Percentiles rank a stretch among this genome's conserved stretches.
These are phyloP conservation scores for Nothobranchius kuhntae DNA, from an alignment of 2,113 vertebrate genomes.

Conservation along the genomic window DNA sequence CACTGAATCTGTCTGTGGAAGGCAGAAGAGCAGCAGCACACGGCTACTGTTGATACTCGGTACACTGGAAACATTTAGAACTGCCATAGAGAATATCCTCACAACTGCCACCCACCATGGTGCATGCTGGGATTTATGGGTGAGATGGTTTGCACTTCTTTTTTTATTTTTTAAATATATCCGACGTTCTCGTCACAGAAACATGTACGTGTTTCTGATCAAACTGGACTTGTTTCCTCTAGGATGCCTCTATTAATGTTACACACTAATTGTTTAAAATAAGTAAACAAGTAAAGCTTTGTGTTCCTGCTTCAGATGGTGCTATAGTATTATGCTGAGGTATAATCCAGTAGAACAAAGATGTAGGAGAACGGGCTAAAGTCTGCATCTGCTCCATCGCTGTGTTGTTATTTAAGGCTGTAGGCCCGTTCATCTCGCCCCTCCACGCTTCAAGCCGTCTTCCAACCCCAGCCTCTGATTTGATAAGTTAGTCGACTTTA, in stretches of 20 bases:
- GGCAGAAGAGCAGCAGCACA: slow-evolving; percentile 56
- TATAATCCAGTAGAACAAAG: slow-evolving; percentile 64
- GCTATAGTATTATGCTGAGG: slow-evolving; percentile 64
- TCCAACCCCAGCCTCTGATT: slow-evolving; percentile 32
- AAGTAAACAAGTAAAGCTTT: slow-evolving; percentile 48
- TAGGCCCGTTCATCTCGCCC: slow-evolving; percentile 9
- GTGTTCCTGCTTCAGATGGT: slow-evolving; percentile 66
- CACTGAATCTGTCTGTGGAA: slow-evolving; percentile 69
- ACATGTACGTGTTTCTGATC: slow-evolving; percentile 39
- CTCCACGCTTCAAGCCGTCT: slow-evolving; percentile 44
- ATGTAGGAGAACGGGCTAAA: slow-evolving; percentile 35
- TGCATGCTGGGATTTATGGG: slow-evolving; percentile 69
- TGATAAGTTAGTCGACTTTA: slow-evolving; percentile 24
- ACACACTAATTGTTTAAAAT: slow-evolving; percentile 40
- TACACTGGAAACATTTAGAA: slow-evolving; percentile 67
- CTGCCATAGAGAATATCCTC: slow-evolving; percentile 59
- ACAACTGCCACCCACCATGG: slow-evolving; percentile 70
- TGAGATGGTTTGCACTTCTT: slow-evolving; percentile 66
- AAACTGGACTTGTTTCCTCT: slow-evolving; percentile 50
- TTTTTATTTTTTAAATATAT: slow-evolving; percentile 13
- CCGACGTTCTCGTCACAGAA: slow-evolving; percentile 33
- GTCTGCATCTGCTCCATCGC: slow-evolving; percentile 46
- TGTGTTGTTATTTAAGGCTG: slow-evolving; percentile 47
- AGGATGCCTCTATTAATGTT: slow-evolving; percentile 44
- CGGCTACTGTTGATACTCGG: slow-evolving; percentile 40